A percentile compares a stretch with the other conserved stretches of the same genome.
phyloP scores from a whole-genome alignment of 2,888 invertebrate species.

The Brachyptera putata region DNA sequence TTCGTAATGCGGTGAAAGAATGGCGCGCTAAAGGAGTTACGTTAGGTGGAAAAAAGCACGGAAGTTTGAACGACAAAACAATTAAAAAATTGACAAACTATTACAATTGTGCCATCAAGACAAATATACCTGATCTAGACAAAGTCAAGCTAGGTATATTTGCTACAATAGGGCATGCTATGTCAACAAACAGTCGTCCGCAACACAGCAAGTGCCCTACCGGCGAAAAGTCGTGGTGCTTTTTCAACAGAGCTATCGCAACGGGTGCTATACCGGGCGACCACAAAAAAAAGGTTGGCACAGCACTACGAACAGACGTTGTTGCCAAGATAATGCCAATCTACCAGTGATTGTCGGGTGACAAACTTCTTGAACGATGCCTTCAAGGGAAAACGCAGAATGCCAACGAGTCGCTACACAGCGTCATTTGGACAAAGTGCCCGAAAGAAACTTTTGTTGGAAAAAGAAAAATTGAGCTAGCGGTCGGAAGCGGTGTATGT shows the following conservation, averaged over 20 bases:
- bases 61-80: constrained; percentile 20
- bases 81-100: constrained; percentile 25
- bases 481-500: neutral
- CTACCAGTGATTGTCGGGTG: constrained; percentile 25
- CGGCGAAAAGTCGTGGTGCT: constrained; percentile 33
- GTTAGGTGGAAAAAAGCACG: constrained; percentile 18
- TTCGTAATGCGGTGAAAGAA: constrained; percentile 13
- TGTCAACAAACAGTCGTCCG: constrained; percentile 35
- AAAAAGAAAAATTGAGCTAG: neutral
- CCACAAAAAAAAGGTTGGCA: constrained; percentile 12
- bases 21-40: constrained; percentile 13
- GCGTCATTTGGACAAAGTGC: constrained; percentile 27
- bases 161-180: constrained; percentile 35
- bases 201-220: constrained; percentile 33
- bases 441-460: neutral
- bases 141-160: constrained; percentile 33
- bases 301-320: constrained; percentile 15
- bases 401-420: constrained; percentile 28
- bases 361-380: constrained; percentile 21
- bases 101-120: constrained; percentile 32
- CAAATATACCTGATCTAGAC: constrained; percentile 27
- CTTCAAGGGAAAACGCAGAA: constrained; percentile 24
- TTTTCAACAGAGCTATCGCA: constrained; percentile 31
- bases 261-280: constrained; percentile 12
- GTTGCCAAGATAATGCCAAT: constrained; percentile 26